Conservation (phyloP, 2,888 invertebrate species). For the Dermolepida albohirtum region DNA sequence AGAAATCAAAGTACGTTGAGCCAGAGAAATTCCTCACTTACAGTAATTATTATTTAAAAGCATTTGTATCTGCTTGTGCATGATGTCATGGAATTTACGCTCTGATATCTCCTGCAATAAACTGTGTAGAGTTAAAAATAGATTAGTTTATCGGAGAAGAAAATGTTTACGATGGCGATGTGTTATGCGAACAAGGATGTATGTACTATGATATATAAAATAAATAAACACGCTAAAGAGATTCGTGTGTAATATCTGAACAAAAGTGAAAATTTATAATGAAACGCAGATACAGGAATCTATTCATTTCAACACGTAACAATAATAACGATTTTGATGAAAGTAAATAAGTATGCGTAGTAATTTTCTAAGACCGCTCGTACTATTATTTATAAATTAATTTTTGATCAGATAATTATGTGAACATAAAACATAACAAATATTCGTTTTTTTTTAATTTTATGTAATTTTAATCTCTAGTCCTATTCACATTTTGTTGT, state of each 20-base stretch:
- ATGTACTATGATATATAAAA: constrained; percentile 27
- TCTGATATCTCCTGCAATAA: constrained; percentile 18
- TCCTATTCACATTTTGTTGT: no score
- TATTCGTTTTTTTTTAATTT: no score
- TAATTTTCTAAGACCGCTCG: no score
- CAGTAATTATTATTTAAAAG: constrained; percentile 5
- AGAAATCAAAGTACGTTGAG: background rate
- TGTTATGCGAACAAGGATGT: constrained; percentile 19
- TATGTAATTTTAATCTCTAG: no score
- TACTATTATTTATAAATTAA: no score
- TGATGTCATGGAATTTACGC: constrained; percentile 32
- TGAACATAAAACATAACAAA: no score
- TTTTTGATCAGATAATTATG: no score
- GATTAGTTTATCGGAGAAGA: constrained; percentile 28
- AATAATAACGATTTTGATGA: no score
- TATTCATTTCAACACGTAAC: no score
- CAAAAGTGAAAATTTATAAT: constrained; percentile 33
- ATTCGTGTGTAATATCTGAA: constrained; percentile 22
- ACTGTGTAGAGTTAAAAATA: constrained; percentile 27
- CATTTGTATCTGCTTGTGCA: constrained; percentile 11
- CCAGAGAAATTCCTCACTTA: background rate
- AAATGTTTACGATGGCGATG: constrained; percentile 20
- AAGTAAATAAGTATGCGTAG: no score
- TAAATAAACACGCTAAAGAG: constrained; percentile 23
- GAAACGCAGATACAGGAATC: constrained; percentile 23